A percentile compares a stretch with the other conserved stretches of the same genome.
Evolutionary conservation across 2,888 invertebrate genomes (phyloP).

Genomic region (Antitype chi): DNA sequence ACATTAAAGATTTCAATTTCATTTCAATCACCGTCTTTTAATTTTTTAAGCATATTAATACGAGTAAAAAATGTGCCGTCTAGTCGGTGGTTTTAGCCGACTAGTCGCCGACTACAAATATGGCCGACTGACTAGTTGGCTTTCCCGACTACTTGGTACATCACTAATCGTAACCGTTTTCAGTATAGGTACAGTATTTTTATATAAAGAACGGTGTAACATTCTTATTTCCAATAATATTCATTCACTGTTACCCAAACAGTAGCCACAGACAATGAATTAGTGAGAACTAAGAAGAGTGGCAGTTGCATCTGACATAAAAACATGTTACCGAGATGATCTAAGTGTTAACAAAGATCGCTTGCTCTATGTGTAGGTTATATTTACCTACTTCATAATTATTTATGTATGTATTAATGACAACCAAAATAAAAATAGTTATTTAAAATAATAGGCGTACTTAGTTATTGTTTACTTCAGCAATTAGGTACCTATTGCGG

Average conservation of each 20-base stretch:
- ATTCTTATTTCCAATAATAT: slow-evolving; percentile 1
- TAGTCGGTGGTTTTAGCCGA: too few relatives aligned
- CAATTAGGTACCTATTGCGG: not conserved
- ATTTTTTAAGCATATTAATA: too few relatives aligned
- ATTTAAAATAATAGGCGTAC: slow-evolving; percentile 5
- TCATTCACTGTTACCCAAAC: not conserved
- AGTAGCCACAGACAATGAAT: slow-evolving; percentile 13
- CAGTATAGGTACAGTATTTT: not conserved
- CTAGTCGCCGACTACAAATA: too few relatives aligned
- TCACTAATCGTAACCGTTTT: not conserved
- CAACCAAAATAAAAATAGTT: not conserved
- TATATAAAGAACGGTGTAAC: not conserved
- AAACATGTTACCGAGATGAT: slow-evolving; percentile 2
- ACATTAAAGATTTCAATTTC: too few relatives aligned
- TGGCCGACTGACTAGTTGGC: too few relatives aligned
- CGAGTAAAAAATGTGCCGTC: too few relatives aligned
- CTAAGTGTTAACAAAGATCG: not conserved
- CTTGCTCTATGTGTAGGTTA: not conserved
- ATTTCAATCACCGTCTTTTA: too few relatives aligned
- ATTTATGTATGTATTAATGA: slow-evolving; percentile 8
- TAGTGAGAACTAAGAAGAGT: not conserved
- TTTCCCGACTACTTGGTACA: too few relatives aligned
- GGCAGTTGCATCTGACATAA: not conserved
- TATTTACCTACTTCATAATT: not conserved
- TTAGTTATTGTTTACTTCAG: slow-evolving; percentile 10